Evolutionary conservation across 2,797 vertebrate genomes (phyloP).

Genomic region (Lycodopsis pacificus): DNA sequence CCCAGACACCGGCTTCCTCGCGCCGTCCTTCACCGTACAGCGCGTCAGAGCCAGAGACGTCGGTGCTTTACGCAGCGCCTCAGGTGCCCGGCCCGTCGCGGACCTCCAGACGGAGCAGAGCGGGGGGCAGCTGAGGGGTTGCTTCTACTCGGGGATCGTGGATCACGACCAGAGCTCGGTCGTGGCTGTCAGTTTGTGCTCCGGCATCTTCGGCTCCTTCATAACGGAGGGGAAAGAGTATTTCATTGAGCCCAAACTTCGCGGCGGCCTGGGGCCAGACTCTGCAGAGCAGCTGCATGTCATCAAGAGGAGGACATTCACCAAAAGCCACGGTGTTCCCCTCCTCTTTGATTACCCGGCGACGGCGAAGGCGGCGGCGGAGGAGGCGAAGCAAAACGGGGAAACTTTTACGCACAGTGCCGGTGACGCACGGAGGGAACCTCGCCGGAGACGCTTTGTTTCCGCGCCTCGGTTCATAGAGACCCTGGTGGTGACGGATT

Average conservation of each 20-base stretch:
- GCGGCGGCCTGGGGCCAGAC: slow-evolving; percentile 41
- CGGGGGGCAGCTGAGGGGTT: slow-evolving; percentile 77
- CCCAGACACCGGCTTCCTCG: slow-evolving; percentile 90
- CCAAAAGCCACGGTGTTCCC: slow-evolving; percentile 20
- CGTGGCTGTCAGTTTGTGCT: slow-evolving; percentile 91
- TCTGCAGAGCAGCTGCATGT: slow-evolving; percentile 83
- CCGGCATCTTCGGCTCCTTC: slow-evolving; percentile 90
- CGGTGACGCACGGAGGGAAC: slow-evolving; percentile 66
- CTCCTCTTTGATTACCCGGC: slow-evolving; percentile 58
- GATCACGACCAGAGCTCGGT: slow-evolving; percentile 83
- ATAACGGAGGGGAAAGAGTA: slow-evolving; percentile 88
- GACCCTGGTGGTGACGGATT: slow-evolving; percentile 92
- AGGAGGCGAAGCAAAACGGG: slow-evolving; percentile 36
- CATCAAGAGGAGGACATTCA: slow-evolving; percentile 80
- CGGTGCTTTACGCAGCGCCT: slow-evolving; percentile 44
- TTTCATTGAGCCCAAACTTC: slow-evolving; percentile 86
- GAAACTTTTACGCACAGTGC: slow-evolving; percentile 62
- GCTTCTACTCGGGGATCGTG: slow-evolving; percentile 91
- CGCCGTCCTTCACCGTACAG: slow-evolving; percentile 87
- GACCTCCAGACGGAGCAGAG: slow-evolving; percentile 44
- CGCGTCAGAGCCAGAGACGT: slow-evolving; percentile 75
- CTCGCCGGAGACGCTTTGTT: slow-evolving; percentile 87
- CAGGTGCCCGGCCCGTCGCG: slow-evolving; percentile 29
- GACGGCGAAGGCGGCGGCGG: slow-evolving; percentile 46
- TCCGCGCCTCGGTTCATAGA: slow-evolving; percentile 94